Evolutionary conservation across 2,797 vertebrate genomes (phyloP).

Genomic region (Girardinus metallicus): DNA sequence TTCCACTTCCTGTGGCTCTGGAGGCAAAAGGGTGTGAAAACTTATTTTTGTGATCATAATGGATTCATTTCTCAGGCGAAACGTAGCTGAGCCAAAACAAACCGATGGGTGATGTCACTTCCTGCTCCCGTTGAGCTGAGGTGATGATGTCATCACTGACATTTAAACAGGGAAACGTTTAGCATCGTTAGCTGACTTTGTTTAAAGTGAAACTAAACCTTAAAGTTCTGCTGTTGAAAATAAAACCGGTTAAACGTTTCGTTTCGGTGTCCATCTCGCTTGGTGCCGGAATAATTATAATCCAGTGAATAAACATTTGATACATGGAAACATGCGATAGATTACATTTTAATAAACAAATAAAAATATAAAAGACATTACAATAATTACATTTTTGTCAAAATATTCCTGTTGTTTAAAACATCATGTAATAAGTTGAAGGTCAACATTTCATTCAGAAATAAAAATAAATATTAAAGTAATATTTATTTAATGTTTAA

Average conservation of each 20-base stretch:
- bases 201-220: too few species aligned
- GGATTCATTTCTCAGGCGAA: constrained; percentile 13
- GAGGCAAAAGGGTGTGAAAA: too few species aligned
- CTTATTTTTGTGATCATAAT: not conserved
- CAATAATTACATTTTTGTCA: not conserved
- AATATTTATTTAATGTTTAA: not conserved
- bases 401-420: not conserved
- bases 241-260: too few species aligned
- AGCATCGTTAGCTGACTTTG: too few species aligned
- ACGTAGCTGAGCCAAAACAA: constrained; percentile 20
- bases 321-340: not conserved
- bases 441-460: not conserved
- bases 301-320: not conserved
- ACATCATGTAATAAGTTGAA: not conserved
- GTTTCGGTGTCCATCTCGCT: too few species aligned
- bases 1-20: not conserved
- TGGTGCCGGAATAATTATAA: not conserved
- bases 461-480: not conserved
- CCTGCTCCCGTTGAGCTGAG: not conserved
- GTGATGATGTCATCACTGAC: constrained; percentile 9
- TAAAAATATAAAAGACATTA: not conserved
- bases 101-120: constrained; percentile 21
- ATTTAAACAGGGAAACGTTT: too few species aligned
- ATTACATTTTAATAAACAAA: not conserved
- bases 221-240: too few species aligned